Evolutionary conservation across 2,888 invertebrate species (phyloP).

Genomic region (Polymixis flavicincta): DNA sequence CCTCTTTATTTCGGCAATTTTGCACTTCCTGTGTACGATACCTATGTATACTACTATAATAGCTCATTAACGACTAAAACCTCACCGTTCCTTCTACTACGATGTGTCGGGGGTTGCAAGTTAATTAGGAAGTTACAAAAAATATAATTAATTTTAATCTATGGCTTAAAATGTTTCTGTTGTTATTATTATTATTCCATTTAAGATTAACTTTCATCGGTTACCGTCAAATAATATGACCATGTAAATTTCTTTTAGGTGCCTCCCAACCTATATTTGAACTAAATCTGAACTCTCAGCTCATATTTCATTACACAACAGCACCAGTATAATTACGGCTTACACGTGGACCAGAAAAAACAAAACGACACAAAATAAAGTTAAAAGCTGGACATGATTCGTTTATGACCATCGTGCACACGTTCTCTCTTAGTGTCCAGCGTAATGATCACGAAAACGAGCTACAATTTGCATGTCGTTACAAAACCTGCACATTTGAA

Average conservation of each 20-base stretch:
- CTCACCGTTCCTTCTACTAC: too few species aligned
- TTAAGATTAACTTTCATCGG: not conserved
- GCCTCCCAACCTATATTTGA: not conserved
- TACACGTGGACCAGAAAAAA: conserved; percentile 12
- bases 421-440: not conserved
- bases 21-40: not conserved
- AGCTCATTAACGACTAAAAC: too few species aligned
- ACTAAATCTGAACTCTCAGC: not conserved
- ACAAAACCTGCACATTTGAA: not conserved
- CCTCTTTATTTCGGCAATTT: not conserved
- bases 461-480: not conserved
- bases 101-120: too few species aligned
- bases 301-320: not conserved
- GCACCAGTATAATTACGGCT: conserved; percentile 5
- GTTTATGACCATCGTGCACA: not conserved
- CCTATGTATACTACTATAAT: not conserved
- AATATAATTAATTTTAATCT: not conserved
- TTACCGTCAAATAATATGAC: not conserved
- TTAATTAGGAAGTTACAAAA: not conserved
- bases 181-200: not conserved
- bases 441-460: not conserved
- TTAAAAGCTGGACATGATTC: not conserved
- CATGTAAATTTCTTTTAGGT: not conserved
- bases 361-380: not conserved
- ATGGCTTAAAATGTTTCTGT: not conserved